Conservation (phyloP, 2,888 invertebrate genomes). For the Sinopyrophorus schimmeli region DNA sequence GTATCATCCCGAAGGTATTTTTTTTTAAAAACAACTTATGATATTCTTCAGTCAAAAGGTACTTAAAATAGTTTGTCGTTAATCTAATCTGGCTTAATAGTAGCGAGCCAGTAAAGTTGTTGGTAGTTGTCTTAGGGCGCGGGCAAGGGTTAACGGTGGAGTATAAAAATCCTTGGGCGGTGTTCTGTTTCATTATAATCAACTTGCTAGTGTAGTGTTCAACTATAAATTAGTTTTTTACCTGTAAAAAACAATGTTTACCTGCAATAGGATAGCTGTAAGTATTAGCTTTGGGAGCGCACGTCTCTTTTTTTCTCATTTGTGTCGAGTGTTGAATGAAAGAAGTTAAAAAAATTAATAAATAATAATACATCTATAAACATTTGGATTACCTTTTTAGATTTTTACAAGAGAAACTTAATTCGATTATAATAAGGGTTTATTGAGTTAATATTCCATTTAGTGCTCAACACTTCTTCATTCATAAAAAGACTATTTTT, state of each 20-base stretch:
- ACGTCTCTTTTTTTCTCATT: constrained; percentile 20
- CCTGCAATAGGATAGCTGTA: constrained; percentile 22
- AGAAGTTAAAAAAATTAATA: too few relatives aligned
- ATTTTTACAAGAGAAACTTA: too few relatives aligned
- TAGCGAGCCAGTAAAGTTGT: constrained; percentile 16
- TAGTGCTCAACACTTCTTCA: too few relatives aligned
- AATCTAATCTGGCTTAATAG: constrained; percentile 25
- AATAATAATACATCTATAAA: too few relatives aligned
- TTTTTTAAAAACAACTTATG: too few relatives aligned
- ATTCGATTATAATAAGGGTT: too few relatives aligned
- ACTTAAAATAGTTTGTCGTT: constrained; percentile 27
- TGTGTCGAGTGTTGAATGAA: constrained; percentile 1
- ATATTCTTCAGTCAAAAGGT: too few relatives aligned
- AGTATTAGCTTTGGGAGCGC: constrained; percentile 33
- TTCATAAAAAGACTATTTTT: too few relatives aligned
- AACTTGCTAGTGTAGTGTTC: constrained; percentile 53
- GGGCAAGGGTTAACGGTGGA: constrained; percentile 24
- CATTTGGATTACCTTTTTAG: too few relatives aligned
- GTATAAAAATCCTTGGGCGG: constrained; percentile 25
- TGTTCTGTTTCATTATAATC: constrained; percentile 24
- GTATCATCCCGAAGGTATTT: too few relatives aligned
- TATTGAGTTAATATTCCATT: too few relatives aligned
- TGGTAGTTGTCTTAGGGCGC: constrained; percentile 27
- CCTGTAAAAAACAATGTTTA: constrained; percentile 19
- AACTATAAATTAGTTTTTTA: constrained; percentile 27